Evolutionary conservation across 1,140 invertebrate species (phyloP).

Genomic region (Mamestra configurata): DNA sequence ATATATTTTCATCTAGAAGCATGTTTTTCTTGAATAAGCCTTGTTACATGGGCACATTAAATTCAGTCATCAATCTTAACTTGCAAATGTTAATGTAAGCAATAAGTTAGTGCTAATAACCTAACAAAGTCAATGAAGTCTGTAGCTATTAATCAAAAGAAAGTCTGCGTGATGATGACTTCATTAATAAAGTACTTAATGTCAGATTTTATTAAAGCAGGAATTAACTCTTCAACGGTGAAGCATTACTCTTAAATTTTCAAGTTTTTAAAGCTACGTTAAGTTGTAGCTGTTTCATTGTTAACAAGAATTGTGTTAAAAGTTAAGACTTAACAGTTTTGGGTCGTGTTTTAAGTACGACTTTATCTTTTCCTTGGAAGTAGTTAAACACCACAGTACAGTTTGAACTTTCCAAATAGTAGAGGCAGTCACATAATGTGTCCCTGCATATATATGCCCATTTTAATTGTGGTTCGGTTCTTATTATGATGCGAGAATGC

Average conservation of each 20-base stretch:
- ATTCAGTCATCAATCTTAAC: constrained; percentile 21
- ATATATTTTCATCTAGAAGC: not conserved
- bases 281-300: not conserved
- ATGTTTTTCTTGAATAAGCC: not conserved
- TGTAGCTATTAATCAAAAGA: not conserved
- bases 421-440: no score
- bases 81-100: constrained; percentile 2
- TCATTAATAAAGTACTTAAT: constrained; percentile 11
- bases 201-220: not conserved
- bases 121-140: not conserved
- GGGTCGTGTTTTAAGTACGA: not conserved
- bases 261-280: not conserved
- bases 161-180: not conserved
- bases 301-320: not conserved
- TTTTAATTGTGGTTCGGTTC: no score
- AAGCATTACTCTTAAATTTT: not conserved
- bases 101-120: not conserved
- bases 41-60: not conserved
- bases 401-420: not conserved
- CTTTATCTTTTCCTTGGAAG: not conserved
- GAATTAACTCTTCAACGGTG: constrained; percentile 8
- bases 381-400: not conserved
- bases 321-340: not conserved
- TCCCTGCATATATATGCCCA: no score
- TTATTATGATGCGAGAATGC: no score